A percentile compares a stretch with the other conserved stretches of the same genome.
Conservation (phyloP, 1,140 invertebrate genomes). For the Drosophila simulans region DNA sequence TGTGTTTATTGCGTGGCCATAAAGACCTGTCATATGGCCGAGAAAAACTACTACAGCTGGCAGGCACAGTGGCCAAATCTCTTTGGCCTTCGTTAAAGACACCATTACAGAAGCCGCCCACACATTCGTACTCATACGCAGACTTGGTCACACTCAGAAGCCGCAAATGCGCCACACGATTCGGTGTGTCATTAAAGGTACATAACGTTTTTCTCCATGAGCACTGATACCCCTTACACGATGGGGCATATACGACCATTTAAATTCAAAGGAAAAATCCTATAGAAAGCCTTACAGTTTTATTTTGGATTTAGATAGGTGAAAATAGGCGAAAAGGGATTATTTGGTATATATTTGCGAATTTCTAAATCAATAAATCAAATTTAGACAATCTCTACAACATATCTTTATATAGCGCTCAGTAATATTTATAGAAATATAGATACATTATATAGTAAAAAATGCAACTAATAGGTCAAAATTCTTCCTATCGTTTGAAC, state of each 20-base stretch:
- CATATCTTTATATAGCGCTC: too few relatives aligned
- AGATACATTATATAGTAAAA: too few relatives aligned
- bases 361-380: too few relatives aligned
- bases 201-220: slow-evolving; percentile 36
- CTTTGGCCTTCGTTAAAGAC: slow-evolving; percentile 33
- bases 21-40: slow-evolving; percentile 58
- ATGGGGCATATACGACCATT: not conserved
- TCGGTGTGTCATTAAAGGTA: slow-evolving; percentile 66
- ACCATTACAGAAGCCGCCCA: slow-evolving; percentile 32
- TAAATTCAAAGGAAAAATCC: too few relatives aligned
- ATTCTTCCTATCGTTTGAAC: too few relatives aligned
- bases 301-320: too few relatives aligned
- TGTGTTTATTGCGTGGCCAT: slow-evolving; percentile 77
- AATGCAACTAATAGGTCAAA: not conserved
- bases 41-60: slow-evolving; percentile 5
- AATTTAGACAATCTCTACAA: too few relatives aligned
- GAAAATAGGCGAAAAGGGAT: too few relatives aligned
- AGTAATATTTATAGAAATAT: too few relatives aligned
- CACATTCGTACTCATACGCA: not conserved
- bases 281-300: too few relatives aligned
- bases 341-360: too few relatives aligned
- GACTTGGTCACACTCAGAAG: slow-evolving; percentile 2
- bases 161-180: slow-evolving; percentile 44
- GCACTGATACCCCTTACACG: not conserved
- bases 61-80: slow-evolving; percentile 37